Evolutionary conservation across 2,797 vertebrate genomes (phyloP).

Genomic region (Myotis planiceps): DNA sequence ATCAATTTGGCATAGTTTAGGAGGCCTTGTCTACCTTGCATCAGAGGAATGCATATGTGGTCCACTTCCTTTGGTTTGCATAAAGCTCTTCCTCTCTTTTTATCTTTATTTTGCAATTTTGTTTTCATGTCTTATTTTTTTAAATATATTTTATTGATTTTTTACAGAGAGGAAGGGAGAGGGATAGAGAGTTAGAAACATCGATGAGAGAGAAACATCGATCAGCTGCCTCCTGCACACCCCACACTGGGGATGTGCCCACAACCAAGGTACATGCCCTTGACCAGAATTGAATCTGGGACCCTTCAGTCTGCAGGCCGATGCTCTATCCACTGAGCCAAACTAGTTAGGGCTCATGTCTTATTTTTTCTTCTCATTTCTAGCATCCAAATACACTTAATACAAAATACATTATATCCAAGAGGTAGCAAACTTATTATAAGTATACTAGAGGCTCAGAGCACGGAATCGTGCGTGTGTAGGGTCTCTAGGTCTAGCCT

Average conservation of each 20-base stretch:
- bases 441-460: neutral
- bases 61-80: neutral
- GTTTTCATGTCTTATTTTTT: neutral
- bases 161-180: too few species aligned
- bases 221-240: too few species aligned
- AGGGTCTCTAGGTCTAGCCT: too few species aligned
- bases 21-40: neutral
- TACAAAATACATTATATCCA: neutral
- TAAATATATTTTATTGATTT: too few species aligned
- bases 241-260: too few species aligned
- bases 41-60: neutral
- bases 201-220: too few species aligned
- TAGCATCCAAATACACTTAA: neutral
- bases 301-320: too few species aligned
- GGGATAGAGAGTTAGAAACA: too few species aligned
- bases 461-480: fast-evolving
- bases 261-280: too few species aligned
- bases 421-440: neutral
- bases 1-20: neutral
- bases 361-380: neutral
- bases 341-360: too few species aligned
- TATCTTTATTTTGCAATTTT: neutral
- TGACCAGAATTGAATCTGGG: too few species aligned
- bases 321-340: too few species aligned
- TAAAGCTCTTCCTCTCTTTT: neutral